Evolutionary conservation across 2,888 invertebrate genomes (phyloP).

Genomic region (Cephus nigrinus): DNA sequence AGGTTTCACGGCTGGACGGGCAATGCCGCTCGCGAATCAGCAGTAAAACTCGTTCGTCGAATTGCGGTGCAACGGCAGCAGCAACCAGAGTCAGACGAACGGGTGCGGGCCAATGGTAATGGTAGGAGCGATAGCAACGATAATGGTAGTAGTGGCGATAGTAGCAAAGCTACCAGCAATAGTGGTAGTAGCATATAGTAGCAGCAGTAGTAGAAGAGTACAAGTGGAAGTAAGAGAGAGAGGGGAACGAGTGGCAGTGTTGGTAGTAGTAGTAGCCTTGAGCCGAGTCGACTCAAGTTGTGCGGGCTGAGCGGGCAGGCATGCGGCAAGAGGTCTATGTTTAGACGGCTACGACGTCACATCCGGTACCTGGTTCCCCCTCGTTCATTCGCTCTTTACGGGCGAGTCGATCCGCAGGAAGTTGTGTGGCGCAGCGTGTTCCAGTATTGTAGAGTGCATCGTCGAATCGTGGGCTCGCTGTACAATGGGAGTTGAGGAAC

Average conservation of each 20-base stretch:
- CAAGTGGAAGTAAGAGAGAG: not conserved
- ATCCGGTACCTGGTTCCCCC: conserved; percentile 52
- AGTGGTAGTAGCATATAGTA: not conserved
- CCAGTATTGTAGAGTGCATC: not conserved
- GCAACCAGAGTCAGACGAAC: not conserved
- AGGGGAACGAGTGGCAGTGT: no score
- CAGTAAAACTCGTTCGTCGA: not conserved
- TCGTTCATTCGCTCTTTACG: conserved; percentile 29
- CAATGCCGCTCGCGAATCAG: not conserved
- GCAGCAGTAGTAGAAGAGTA: not conserved
- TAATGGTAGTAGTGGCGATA: not conserved
- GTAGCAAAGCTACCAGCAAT: not conserved
- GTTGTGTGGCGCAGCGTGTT: not conserved
- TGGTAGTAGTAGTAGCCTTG: conserved; percentile 39
- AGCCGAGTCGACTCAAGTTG: conserved; percentile 21
- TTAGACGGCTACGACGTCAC: conserved; percentile 56
- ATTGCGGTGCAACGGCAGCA: not conserved
- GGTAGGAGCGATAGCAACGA: not conserved
- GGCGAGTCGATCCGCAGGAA: conserved; percentile 23
- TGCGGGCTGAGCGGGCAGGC: conserved; percentile 16
- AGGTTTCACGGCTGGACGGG: not conserved
- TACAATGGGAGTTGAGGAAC: not conserved
- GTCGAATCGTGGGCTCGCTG: not conserved
- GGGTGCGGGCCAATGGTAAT: not conserved
- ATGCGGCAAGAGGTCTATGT: conserved; percentile 47